Evolutionary conservation across 1,140 invertebrate species (phyloP).

Genomic region (Caenorhabditis latens): DNA sequence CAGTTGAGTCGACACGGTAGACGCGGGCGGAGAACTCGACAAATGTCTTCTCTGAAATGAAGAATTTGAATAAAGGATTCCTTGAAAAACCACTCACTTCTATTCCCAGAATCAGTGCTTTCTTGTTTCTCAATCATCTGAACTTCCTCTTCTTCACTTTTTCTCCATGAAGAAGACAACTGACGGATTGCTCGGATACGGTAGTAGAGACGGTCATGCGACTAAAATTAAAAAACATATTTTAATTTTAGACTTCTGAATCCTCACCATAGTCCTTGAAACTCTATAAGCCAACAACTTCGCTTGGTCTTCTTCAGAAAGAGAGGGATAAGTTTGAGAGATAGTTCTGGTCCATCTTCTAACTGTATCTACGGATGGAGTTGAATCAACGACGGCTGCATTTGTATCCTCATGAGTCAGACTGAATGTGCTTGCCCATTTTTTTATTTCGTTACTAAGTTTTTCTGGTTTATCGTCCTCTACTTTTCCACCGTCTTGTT

Average conservation of each 20-base stretch:
- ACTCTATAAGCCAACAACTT: constrained; percentile 60
- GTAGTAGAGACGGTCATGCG: constrained; percentile 60
- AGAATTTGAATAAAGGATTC: background rate
- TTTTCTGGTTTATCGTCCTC: constrained; percentile 30
- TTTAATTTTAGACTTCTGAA: background rate
- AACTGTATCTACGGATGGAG: constrained; percentile 1
- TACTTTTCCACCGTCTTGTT: background rate
- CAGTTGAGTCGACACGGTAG: constrained; percentile 36
- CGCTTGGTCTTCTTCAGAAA: constrained; percentile 61
- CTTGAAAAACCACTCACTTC: constrained; percentile 25
- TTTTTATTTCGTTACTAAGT: constrained; percentile 53
- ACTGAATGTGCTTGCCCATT: constrained; percentile 56
- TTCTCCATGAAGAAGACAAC: constrained; percentile 60
- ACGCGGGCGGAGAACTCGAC: constrained; percentile 58
- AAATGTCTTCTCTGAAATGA: constrained; percentile 55
- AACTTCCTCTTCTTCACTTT: constrained; percentile 57
- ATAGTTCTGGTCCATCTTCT: constrained; percentile 57
- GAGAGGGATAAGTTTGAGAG: constrained; percentile 54
- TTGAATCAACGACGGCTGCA: background rate
- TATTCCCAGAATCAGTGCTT: constrained; percentile 17
- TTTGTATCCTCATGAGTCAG: constrained; percentile 8
- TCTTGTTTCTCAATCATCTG: constrained; percentile 25
- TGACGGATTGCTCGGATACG: constrained; percentile 60
- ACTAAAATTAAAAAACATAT: constrained; percentile 36
- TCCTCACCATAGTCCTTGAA: constrained; percentile 27